phyloP scores from a whole-genome alignment of 2,113 vertebrate species.

The Romanogobio albipinnatus region DNA sequence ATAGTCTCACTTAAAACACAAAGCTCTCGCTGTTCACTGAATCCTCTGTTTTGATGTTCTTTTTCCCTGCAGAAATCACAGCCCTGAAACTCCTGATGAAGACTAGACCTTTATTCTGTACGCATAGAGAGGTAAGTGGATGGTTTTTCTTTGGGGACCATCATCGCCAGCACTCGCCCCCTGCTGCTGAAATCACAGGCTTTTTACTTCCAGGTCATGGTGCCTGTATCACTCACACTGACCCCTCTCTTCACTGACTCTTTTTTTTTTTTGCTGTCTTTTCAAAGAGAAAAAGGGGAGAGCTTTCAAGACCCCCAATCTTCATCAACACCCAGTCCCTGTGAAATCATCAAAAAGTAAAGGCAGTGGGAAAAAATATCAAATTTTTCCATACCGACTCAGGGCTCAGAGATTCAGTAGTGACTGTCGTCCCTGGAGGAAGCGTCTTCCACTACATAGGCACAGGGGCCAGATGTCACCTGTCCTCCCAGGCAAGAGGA shows the following conservation, averaged over 20 bases:
- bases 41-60: slow-evolving; percentile 46
- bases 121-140: slow-evolving; percentile 10
- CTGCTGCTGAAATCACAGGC: slow-evolving; percentile 59
- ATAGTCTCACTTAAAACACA: slow-evolving; percentile 46
- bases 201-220: slow-evolving; percentile 68
- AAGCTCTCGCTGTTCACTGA: slow-evolving; percentile 40
- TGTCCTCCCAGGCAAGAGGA: slow-evolving; percentile 50
- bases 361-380: neutral
- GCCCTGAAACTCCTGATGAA: slow-evolving; percentile 37
- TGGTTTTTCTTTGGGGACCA: slow-evolving; percentile 35
- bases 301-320: slow-evolving; percentile 36
- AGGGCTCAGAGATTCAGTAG: slow-evolving; percentile 8
- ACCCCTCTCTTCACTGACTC: slow-evolving; percentile 59
- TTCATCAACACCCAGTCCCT: slow-evolving; percentile 24
- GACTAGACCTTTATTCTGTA: slow-evolving; percentile 28
- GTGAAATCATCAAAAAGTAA: slow-evolving; percentile 34
- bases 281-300: slow-evolving; percentile 46
- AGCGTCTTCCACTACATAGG: slow-evolving; percentile 12
- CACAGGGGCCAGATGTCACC: slow-evolving; percentile 46
- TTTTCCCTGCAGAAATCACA: slow-evolving; percentile 50
- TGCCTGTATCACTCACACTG: slow-evolving; percentile 59
- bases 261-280: slow-evolving; percentile 47
- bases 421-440: slow-evolving; percentile 21
- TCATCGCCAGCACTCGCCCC: slow-evolving; percentile 45
- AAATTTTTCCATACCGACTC: neutral